phyloP scores from a whole-genome alignment of 1,140 invertebrate species.

The Mercenaria mercenaria region DNA sequence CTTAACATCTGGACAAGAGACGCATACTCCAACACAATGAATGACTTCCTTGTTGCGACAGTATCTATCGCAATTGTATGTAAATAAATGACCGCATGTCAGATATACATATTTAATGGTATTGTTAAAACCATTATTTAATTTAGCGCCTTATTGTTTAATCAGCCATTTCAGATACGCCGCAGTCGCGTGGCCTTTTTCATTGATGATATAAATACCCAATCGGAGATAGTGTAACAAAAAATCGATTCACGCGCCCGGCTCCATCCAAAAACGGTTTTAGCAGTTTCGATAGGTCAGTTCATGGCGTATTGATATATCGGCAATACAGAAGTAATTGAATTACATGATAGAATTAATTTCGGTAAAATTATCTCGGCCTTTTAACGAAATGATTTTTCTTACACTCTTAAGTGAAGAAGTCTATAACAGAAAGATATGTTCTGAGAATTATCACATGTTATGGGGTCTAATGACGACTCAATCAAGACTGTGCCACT shows the following conservation, averaged over 20 bases:
- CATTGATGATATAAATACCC: not conserved
- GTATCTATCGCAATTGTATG: not conserved
- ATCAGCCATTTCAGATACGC: conserved; percentile 1
- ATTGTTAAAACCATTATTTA: conserved; percentile 28
- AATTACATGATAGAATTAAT: conserved; percentile 49
- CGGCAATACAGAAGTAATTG: conserved; percentile 33
- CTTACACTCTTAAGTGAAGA: not conserved
- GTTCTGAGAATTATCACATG: not conserved
- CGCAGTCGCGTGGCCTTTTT: not conserved
- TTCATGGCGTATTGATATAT: conserved; percentile 1
- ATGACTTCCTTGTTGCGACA: not conserved
- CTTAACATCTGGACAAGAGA: not conserved
- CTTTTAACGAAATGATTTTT: conserved; percentile 46
- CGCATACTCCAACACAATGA: not conserved
- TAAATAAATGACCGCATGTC: conserved; percentile 29
- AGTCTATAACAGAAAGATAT: not conserved
- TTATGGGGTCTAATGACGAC: not conserved
- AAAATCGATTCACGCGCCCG: conserved; percentile 11
- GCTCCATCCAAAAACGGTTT: conserved; percentile 1
- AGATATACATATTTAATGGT: conserved; percentile 23
- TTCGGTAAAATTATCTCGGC: conserved; percentile 16
- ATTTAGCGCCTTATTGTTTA: conserved; percentile 40
- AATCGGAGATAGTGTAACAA: conserved; percentile 37
- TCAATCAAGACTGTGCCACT: not conserved
- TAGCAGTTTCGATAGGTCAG: conserved; percentile 30